Conservation (phyloP, 2,888 invertebrate species). For the Rhorus exstirpatorius region DNA sequence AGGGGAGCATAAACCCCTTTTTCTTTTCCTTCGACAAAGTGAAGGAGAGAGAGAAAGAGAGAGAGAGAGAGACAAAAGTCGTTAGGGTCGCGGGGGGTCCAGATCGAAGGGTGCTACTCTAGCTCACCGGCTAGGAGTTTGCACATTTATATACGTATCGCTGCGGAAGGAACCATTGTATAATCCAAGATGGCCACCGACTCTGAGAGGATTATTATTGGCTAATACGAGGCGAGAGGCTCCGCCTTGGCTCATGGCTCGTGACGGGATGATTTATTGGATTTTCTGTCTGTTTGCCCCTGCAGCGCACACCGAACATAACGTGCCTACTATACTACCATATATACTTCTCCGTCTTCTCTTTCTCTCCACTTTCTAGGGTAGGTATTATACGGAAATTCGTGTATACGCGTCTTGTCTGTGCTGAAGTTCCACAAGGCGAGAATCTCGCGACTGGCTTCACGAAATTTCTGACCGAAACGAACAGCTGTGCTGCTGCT, state of each 20-base stretch:
- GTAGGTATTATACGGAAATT: slow-evolving; percentile 50
- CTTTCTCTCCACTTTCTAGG: slow-evolving; percentile 63
- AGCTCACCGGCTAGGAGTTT: slow-evolving; percentile 78
- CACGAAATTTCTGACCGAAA: slow-evolving; percentile 72
- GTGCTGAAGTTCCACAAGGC: slow-evolving; percentile 49
- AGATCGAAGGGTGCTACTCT: slow-evolving; percentile 77
- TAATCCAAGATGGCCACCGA: slow-evolving; percentile 88
- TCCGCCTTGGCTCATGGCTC: slow-evolving; percentile 88
- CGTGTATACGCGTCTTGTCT: slow-evolving; percentile 23
- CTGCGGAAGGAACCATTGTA: slow-evolving; percentile 86
- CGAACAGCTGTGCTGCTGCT: slow-evolving; percentile 71
- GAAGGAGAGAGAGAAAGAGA: too few species aligned
- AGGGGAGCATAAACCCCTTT: slow-evolving; percentile 26
- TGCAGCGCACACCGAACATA: slow-evolving; percentile 83
- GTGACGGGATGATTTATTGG: slow-evolving; percentile 88
- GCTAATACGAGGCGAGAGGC: slow-evolving; percentile 88
- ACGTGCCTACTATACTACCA: slow-evolving; percentile 77
- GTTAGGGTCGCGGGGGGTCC: slow-evolving; percentile 80
- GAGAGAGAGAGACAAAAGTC: slow-evolving; percentile 72
- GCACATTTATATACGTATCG: slow-evolving; percentile 84
- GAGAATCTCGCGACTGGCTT: slow-evolving; percentile 64
- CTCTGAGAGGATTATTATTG: slow-evolving; percentile 88
- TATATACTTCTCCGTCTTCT: slow-evolving; percentile 32
- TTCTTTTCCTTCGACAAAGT: slow-evolving; percentile 58
- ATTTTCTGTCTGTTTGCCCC: slow-evolving; percentile 87